Evolutionary conservation across 2,888 invertebrate species (phyloP).

Genomic region (Lasius platythorax): DNA sequence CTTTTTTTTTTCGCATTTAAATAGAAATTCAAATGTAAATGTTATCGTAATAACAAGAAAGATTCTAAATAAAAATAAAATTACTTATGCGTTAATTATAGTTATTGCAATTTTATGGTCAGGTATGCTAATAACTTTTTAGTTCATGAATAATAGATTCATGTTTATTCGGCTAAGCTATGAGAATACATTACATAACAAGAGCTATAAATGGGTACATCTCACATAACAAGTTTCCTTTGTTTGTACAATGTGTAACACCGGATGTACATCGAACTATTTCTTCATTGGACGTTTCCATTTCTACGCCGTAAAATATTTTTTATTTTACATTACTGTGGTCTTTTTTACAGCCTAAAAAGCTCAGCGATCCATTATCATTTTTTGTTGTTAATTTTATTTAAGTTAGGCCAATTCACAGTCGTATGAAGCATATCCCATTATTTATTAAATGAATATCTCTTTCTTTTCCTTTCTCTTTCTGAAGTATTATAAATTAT

Average conservation of each 20-base stretch:
- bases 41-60: background rate
- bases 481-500: background rate
- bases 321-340: background rate
- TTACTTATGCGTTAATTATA: constrained; percentile 9
- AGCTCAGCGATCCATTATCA: background rate
- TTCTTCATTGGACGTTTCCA: constrained; percentile 34
- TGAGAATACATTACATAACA: constrained; percentile 17
- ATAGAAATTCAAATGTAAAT: background rate
- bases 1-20: background rate
- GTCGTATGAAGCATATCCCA: background rate
- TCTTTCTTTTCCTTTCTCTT: too few species aligned
- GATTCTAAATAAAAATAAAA: background rate
- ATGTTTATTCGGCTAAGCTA: constrained; percentile 15
- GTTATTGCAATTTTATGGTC: background rate
- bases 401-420: background rate
- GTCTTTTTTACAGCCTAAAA: background rate
- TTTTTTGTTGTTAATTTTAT: background rate
- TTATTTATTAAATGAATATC: constrained; percentile 5
- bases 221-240: constrained; percentile 28
- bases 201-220: constrained; percentile 14
- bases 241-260: background rate
- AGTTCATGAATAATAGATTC: constrained; percentile 16
- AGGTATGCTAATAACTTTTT: background rate
- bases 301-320: constrained; percentile 10
- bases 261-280: constrained; percentile 44